A percentile compares a stretch with the other conserved stretches of the same genome.
Conservation (phyloP, 2,113 vertebrate genomes). For the Lethenteron reissneri region DNA sequence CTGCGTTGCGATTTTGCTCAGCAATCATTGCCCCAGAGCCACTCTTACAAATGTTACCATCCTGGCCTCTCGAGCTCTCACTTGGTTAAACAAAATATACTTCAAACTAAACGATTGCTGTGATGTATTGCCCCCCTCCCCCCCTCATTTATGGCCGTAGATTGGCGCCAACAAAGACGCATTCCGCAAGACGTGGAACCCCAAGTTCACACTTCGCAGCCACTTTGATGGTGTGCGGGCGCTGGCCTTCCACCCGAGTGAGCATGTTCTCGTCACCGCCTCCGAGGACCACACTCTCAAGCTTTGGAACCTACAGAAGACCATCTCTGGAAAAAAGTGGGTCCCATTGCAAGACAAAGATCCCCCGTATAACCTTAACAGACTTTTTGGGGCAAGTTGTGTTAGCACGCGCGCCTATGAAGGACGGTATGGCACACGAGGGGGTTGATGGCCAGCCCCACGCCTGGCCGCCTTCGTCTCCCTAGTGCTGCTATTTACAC, state of each 20-base stretch:
- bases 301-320: slow-evolving; percentile 98
- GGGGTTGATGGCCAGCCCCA: too few relatives aligned
- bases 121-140: not conserved
- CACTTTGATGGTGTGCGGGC: slow-evolving; percentile 89
- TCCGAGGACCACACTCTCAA: slow-evolving; percentile 96
- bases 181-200: slow-evolving; percentile 95
- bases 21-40: too few relatives aligned
- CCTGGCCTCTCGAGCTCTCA: too few relatives aligned
- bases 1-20: too few relatives aligned
- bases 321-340: slow-evolving; percentile 96
- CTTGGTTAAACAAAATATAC: too few relatives aligned
- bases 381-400: too few relatives aligned
- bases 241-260: slow-evolving; percentile 84
- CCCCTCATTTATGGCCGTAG: slow-evolving; percentile 25
- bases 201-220: slow-evolving; percentile 84
- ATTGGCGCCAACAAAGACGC: slow-evolving; percentile 82
- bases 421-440: too few relatives aligned
- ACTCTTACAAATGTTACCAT: too few relatives aligned
- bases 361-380: not conserved
- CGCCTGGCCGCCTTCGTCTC: too few relatives aligned
- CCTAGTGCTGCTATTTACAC: too few relatives aligned
- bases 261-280: slow-evolving; percentile 87
- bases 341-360: slow-evolving; percentile 12
- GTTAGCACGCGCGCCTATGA: too few relatives aligned
- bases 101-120: too few relatives aligned